Evolutionary conservation across 2,113 vertebrate species (phyloP).

Genomic region (Micronycteris hirsuta): DNA sequence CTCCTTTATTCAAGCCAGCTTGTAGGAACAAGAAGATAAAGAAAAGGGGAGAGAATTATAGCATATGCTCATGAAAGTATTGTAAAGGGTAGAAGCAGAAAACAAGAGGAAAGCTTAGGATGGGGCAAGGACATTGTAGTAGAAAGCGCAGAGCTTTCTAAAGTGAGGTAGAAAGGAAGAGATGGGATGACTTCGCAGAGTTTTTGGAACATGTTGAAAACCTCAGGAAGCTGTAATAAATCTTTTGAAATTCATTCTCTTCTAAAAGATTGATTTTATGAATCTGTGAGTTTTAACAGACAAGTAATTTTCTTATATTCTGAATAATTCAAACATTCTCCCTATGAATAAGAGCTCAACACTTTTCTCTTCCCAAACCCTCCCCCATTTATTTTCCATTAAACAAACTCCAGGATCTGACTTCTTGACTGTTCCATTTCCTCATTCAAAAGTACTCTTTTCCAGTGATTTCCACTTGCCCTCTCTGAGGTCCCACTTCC

Average conservation of each 20-base stretch:
- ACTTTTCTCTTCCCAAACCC: conserved; percentile 15
- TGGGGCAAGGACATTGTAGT: conserved; percentile 26
- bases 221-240: conserved; percentile 66
- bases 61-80: conserved; percentile 87
- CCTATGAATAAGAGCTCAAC: conserved; percentile 22
- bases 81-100: conserved; percentile 87
- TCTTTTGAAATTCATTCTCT: conserved; percentile 64
- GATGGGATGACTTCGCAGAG: conserved; percentile 10
- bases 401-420: background rate
- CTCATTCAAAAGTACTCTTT: fast-evolving
- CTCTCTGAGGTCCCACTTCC: fast-evolving
- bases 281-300: conserved; percentile 68
- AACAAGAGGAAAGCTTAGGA: conserved; percentile 71
- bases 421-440: conserved; percentile 17
- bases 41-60: conserved; percentile 89
- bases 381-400: background rate
- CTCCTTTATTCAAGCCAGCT: conserved; percentile 93
- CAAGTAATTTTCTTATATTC: conserved; percentile 53
- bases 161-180: conserved; percentile 53
- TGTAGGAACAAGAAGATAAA: conserved; percentile 97
- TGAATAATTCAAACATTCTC: conserved; percentile 60
- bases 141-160: conserved; percentile 72
- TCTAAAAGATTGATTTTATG: conserved; percentile 62
- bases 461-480: fast-evolving
- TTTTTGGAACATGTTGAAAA: conserved; percentile 60